Base-by-base conservation (phyloP, 2,888 invertebrate species). In the Agonopterix alstromeriana region DNA sequence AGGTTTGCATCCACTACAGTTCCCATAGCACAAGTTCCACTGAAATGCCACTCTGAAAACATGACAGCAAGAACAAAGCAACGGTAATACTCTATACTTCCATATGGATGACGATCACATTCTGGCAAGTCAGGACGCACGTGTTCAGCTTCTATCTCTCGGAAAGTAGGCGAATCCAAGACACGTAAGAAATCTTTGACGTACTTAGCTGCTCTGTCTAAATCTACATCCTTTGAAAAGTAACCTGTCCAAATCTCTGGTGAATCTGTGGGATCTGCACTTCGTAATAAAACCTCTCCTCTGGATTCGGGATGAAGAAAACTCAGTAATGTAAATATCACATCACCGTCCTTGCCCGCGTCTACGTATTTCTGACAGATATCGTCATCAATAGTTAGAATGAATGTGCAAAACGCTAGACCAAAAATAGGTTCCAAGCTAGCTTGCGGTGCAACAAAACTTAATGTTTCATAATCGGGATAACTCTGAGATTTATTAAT, bases 391-490 rank as follows among this genome's bases (percentile, higher is more conserved):
- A 17, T 14, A n/a, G n/a, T 11, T 7, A 43, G 17, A 5, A 27
- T 10, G 43, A 17, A 17, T 11, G 42, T 11, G 12, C 42, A 42
- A 11, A 42, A 12, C 11, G 11, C 8, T 12, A 8, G 8, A 8
- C 42, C 42, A 12, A 12, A 42, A 8, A 12, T 11, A 8, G 42
- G 10, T 8, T 97, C 96, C 7, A 27, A 3, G 5, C 27, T 27
- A 27, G 5, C 27, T 0, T 10, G 27, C 35, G 44, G 44, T 27
- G 14, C 5, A 10, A 35, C 12, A 10, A 42, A 11, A 12, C 11
- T 8, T 42, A 42, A 11, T 8, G 42, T 42, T 42, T 42, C 42
- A 42, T 11, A 42, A 11, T 42, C 42, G 2, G 42, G 42, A 12
- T 10, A 42, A 11, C 12, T 42, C 11, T 42, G 42, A 42, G 11